Evolutionary conservation across 2,113 vertebrate genomes (phyloP), one percentile per base, ranked within the genome.

Genomic region (Canis aureus): DNA sequence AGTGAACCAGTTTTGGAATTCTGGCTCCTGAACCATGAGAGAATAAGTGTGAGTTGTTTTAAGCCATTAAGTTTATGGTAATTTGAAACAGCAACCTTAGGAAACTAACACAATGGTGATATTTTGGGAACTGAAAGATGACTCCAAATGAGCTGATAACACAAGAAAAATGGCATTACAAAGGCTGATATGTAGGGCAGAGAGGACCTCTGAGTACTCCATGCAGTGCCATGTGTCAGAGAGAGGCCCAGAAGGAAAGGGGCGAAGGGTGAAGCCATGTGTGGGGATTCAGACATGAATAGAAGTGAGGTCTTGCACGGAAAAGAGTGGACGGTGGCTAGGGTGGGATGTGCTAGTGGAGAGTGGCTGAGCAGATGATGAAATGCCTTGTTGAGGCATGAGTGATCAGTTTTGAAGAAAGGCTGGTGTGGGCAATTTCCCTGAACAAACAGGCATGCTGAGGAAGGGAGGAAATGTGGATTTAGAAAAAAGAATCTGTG

Each of bases 111-210:
- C 8, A 27, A 67, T 88, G 51, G 11, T 38, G 74, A 69, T 53
- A 87, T 25, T 92, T 93, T 38, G 74, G 67, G 53, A 94, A 76
- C 69, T 55, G 57, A 92, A 98, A 96, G 66, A 55, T 55, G 67
- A 86, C 55, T 92, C 93, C n/a, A 64, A 73, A 62, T 86, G 60
- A 95, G 67, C 84, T 66, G 62, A 83, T 57, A 78, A 19, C 57
- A 0, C 32, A 35, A 89, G 51, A 79, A 51, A 80, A 22, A 51
- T 1, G 32, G 12, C 51, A 86, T 35, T 38, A 29, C 11, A 16
- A 38, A 90, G 62, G 51, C n/a, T 83, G 17, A 32, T 1, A 7
- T 20, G 3, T 38, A 19, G 60, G 55, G 8, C 19, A 4, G 11
- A 69, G 60, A 95, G 57, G 32, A 25, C 32, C 53, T 64, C 32